phyloP scores from a whole-genome alignment of 2,888 invertebrate species.

The Linnaemya tessellans region DNA sequence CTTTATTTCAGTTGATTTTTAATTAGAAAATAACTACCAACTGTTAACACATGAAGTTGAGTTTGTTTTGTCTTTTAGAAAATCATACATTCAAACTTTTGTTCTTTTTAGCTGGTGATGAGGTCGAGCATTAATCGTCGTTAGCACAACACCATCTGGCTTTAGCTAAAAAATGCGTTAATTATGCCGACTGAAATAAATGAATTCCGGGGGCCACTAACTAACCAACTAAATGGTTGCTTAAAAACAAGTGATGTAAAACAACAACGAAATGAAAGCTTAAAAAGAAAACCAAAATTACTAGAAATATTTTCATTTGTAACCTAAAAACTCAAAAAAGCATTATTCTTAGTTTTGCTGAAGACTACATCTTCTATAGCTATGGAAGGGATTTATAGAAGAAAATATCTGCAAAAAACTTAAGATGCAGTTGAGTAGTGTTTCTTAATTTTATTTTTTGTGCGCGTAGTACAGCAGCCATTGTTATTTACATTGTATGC shows the following conservation, averaged over 20 bases:
- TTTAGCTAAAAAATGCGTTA: constrained; percentile 63
- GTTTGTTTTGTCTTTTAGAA: constrained; percentile 58
- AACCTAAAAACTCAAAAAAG: constrained; percentile 56
- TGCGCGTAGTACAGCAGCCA: neutral
- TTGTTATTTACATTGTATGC: constrained; percentile 52
- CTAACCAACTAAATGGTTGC: constrained; percentile 68
- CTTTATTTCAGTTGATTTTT: constrained; percentile 79
- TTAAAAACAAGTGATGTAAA: constrained; percentile 62
- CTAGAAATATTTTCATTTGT: constrained; percentile 64
- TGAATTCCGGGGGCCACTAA: constrained; percentile 68
- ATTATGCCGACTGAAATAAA: constrained; percentile 76
- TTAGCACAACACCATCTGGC: constrained; percentile 69
- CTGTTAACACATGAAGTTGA: constrained; percentile 77
- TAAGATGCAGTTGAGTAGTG: constrained; percentile 41
- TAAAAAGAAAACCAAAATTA: constrained; percentile 71
- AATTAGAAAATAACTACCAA: constrained; percentile 81
- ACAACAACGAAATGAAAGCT: constrained; percentile 24
- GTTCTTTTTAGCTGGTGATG: constrained; percentile 43
- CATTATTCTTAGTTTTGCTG: constrained; percentile 62
- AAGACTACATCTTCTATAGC: constrained; percentile 40
- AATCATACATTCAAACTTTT: constrained; percentile 22
- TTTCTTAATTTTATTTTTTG: constrained; percentile 5
- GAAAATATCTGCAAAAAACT: constrained; percentile 25
- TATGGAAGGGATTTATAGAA: constrained; percentile 1
- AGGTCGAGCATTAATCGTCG: constrained; percentile 71